Percentiles rank a stretch among this genome's conserved stretches.
Evolutionary conservation across 2,797 vertebrate genomes (phyloP).

Genomic region (Tragelaphus eurycerus): DNA sequence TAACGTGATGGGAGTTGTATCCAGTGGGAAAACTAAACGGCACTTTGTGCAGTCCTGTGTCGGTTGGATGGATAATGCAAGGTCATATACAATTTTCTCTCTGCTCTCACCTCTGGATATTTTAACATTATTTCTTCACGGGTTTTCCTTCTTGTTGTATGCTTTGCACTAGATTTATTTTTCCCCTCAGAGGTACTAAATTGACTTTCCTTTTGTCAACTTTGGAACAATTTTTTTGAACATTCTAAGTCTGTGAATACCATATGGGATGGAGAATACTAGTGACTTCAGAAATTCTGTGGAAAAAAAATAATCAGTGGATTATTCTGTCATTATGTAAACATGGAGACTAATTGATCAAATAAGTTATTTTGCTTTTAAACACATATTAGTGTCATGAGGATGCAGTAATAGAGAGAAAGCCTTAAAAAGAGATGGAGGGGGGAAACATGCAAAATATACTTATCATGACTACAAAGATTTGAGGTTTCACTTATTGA

Average conservation of each 20-base stretch:
- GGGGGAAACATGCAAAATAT: background rate
- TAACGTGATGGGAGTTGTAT: conserved; percentile 60
- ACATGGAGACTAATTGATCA: background rate
- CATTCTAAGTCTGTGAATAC: background rate
- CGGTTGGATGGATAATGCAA: conserved; percentile 49
- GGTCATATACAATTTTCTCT: conserved; percentile 54
- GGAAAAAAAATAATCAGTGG: background rate
- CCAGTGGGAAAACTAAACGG: conserved; percentile 45
- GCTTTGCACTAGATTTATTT: conserved; percentile 43
- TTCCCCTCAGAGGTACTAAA: background rate
- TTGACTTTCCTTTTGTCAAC: conserved; percentile 41
- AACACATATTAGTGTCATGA: background rate
- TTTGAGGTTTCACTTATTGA: background rate
- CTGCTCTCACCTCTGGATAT: conserved; percentile 58
- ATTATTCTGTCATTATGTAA: background rate
- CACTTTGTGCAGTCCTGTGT: background rate
- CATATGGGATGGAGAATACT: background rate
- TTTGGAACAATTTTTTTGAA: background rate
- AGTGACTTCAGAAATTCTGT: background rate
- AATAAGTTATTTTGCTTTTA: conserved; percentile 28
- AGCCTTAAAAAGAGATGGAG: background rate
- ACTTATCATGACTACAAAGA: background rate
- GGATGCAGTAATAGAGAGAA: background rate
- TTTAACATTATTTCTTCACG: conserved; percentile 65
- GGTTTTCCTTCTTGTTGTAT: conserved; percentile 32